Evolutionary conservation across 1,140 invertebrate species (phyloP), one percentile per base, ranked within the genome.

Genomic region (Caenorhabditis briggsae): DNA sequence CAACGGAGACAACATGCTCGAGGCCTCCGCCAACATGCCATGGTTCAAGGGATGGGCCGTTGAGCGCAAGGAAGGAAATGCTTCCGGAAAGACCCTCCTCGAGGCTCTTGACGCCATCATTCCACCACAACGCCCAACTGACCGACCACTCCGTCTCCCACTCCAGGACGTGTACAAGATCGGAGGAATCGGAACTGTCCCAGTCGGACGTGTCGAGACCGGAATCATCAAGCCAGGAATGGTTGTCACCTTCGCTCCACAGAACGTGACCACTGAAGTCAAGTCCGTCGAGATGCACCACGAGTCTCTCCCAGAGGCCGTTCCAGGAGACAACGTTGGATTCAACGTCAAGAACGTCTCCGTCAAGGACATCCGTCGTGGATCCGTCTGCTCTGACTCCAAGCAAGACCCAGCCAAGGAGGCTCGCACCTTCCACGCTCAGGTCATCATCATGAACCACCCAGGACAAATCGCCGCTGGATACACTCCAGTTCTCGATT

Each of bases 121-220:
- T 85, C 97, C 97, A 50, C 97, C 97, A 7, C 94, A 94, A 82
- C 95, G 97, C 86, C 97, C 97, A 82, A 97, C 96, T 82, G 97
- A 99, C 93, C 98, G 97, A 93, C 95, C 97, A 70, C 95, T 99
- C 55, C 95, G 97, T 93, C 95, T 99, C 93, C 97, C 97, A 20
- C 95, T 99, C 86, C 96, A 98, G 94, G 98, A 99, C 93, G 98
- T 99, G 2, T 99, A 99, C 95, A 99, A 99, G 94, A 99, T 99
- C 93, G 97, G 97, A 93, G 98, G 94, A 93, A 99, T 99, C 93
- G 98, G 98, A 93, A 99, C 98, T 89, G 98, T 99, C 93, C 97
- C 97, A 82, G 98, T 99, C 0, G 98, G 98, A 87, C 95, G 98
- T 93, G 97, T 99, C 58, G 98, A 99, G 94, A 99, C 98, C 92